phyloP scores from a whole-genome alignment of 2,113 vertebrate genomes.

The Onychostruthus taczanowskii region DNA sequence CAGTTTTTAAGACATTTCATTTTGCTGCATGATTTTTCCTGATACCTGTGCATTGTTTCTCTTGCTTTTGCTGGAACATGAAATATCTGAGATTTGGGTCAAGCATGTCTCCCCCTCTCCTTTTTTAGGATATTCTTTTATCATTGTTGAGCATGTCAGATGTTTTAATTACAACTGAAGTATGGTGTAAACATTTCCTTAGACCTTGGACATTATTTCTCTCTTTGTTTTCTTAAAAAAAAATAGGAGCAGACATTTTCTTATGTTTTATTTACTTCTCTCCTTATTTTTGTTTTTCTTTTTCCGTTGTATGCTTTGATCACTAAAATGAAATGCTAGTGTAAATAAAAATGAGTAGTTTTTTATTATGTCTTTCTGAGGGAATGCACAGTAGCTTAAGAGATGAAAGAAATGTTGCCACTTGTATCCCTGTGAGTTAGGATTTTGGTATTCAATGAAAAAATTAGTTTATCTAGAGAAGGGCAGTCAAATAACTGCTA shows the following conservation, averaged over 20 bases:
- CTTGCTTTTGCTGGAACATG: constrained; percentile 1
- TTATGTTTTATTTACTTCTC: not conserved
- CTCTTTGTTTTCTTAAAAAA: not conserved
- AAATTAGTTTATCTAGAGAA: not conserved
- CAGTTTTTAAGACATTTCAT: constrained; percentile 39
- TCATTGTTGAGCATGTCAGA: not conserved
- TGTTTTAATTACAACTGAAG: not conserved
- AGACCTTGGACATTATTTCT: not conserved
- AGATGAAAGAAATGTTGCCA: not conserved
- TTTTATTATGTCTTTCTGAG: not conserved
- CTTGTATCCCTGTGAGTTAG: not conserved
- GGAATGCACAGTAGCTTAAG: not conserved
- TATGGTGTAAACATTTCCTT: not conserved
- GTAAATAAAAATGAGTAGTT: not conserved
- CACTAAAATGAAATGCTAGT: not conserved
- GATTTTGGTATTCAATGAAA: not conserved
- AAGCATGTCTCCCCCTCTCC: not conserved
- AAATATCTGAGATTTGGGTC: not conserved
- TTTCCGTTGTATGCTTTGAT: not conserved
- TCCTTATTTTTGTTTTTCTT: not conserved
- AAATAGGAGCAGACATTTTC: not conserved
- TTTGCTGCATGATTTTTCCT: constrained; percentile 70
- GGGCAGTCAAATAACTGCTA: not conserved
- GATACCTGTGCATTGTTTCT: not conserved
- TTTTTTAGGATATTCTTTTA: not conserved